phyloP scores from a whole-genome alignment of 2,113 vertebrate genomes.

The Cryptomyrus ogoouensis region DNA sequence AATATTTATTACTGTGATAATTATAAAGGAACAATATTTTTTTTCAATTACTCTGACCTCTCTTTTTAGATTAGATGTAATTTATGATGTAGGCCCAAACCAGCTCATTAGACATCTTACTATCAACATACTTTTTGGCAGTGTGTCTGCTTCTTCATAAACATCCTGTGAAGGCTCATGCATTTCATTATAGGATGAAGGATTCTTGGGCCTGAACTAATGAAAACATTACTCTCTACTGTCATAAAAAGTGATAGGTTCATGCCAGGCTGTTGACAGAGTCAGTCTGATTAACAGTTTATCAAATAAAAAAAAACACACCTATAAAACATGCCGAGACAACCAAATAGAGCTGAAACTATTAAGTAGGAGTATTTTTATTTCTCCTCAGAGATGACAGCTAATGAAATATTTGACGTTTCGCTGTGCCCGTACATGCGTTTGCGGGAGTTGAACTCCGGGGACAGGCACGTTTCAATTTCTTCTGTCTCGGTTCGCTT shows the following conservation, averaged over 20 bases:
- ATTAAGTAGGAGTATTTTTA: slow-evolving; percentile 4
- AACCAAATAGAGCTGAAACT: neutral
- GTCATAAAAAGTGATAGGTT: neutral
- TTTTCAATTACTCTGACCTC: neutral
- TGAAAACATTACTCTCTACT: neutral
- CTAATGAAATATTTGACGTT: neutral
- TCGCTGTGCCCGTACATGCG: neutral
- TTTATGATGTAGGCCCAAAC: neutral
- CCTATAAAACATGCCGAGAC: neutral
- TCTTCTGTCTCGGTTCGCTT: neutral
- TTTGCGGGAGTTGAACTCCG: neutral
- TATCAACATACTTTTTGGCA: neutral
- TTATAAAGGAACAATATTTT: neutral
- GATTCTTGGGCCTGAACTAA: neutral
- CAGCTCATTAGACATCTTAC: neutral
- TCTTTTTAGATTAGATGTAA: neutral
- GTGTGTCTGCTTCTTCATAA: neutral
- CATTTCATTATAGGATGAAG: neutral
- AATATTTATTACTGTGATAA: neutral
- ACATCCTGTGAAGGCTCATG: neutral
- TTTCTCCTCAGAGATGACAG: neutral
- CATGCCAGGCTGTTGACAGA: neutral
- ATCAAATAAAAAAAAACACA: neutral
- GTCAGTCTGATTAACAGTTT: neutral
- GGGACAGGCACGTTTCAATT: neutral